Evolutionary conservation across 2,797 vertebrate genomes (phyloP).

Genomic region (Alca torda): DNA sequence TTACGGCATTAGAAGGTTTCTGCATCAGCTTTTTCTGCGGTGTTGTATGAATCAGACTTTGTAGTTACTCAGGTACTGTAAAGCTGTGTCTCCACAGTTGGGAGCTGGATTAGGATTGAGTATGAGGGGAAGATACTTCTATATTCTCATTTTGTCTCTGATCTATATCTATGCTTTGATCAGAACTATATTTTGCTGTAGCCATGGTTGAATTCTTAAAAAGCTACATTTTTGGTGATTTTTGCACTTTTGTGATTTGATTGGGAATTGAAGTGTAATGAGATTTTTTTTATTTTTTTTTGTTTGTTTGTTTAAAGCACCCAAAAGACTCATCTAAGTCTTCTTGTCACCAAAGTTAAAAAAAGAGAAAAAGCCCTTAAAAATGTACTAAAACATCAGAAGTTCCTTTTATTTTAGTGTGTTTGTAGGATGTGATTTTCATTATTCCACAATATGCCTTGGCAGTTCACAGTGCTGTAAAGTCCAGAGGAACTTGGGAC

Average conservation of each 20-base stretch:
- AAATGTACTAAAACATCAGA: not conserved
- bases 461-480: not conserved
- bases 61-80: not conserved
- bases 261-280: not conserved
- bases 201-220: not conserved
- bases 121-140: not conserved
- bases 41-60: not conserved
- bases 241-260: not conserved
- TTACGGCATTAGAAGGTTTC: not conserved
- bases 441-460: not conserved
- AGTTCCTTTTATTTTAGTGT: not conserved
- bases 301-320: not conserved
- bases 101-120: not conserved
- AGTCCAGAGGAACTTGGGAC: not conserved
- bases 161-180: not conserved
- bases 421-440: not conserved
- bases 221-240: not conserved
- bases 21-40: not conserved
- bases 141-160: not conserved
- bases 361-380: not conserved
- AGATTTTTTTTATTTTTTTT: not conserved
- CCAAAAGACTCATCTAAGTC: not conserved
- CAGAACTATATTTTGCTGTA: not conserved
- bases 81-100: fast-evolving
- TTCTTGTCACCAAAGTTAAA: not conserved